Evolutionary conservation across 2,797 vertebrate species (phyloP).

Genomic region (Meriones psammophilus): DNA sequence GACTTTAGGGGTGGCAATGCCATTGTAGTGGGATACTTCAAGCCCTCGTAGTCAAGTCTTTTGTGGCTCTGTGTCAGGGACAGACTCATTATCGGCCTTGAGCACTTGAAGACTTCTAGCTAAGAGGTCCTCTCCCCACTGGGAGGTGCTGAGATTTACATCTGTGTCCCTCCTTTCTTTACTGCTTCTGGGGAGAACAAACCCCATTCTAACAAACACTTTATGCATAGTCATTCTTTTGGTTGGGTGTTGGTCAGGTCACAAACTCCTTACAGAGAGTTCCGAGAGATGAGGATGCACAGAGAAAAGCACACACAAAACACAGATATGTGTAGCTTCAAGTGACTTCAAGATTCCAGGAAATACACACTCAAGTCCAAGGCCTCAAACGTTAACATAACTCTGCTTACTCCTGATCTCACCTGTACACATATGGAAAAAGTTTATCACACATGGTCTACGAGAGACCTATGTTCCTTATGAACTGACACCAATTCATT

Average conservation of each 20-base stretch:
- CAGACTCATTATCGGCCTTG: background rate
- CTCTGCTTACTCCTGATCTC: background rate
- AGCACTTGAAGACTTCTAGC: background rate
- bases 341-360: conserved; percentile 44
- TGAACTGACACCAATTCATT: background rate
- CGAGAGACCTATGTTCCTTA: background rate
- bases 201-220: background rate
- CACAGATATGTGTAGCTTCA: background rate
- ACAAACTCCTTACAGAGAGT: background rate
- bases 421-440: background rate
- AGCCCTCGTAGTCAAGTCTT: background rate
- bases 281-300: background rate
- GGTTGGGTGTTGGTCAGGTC: background rate
- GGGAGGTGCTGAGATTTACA: background rate
- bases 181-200: background rate
- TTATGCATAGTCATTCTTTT: background rate
- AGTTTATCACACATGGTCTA: background rate
- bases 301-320: background rate
- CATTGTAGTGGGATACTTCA: background rate
- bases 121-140: background rate
- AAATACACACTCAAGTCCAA: conserved; percentile 22
- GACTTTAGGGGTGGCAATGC: background rate
- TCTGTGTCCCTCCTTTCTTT: background rate
- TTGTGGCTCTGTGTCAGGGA: background rate
- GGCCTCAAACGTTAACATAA: conserved; percentile 27